phyloP scores from a whole-genome alignment of 2,113 vertebrate genomes.

The Amblyornis subalaris region DNA sequence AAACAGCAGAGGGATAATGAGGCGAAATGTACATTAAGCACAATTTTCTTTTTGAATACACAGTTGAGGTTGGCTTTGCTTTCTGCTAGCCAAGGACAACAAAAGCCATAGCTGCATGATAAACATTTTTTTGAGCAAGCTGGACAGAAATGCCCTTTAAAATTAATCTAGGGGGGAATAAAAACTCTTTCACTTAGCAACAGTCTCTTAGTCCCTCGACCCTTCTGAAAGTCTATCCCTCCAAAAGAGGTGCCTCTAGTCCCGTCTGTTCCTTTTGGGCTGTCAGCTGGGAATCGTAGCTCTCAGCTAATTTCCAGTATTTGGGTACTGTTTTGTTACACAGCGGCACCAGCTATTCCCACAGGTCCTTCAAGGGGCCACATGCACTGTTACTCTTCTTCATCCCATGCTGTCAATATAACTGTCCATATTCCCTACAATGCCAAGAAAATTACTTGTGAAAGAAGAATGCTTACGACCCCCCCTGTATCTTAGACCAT shows the following conservation, averaged over 20 bases:
- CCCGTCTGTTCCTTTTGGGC: constrained; percentile 17
- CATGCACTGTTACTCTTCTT: neutral
- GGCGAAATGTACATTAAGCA: neutral
- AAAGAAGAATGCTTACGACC: neutral
- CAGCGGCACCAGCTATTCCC: constrained; percentile 25
- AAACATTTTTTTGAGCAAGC: constrained; percentile 1
- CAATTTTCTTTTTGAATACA: neutral
- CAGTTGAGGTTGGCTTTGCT: constrained; percentile 2
- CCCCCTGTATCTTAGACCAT: neutral
- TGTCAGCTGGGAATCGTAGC: constrained; percentile 24
- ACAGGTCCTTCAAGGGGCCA: constrained; percentile 4
- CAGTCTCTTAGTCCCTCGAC: neutral
- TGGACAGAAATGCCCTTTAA: constrained; percentile 50
- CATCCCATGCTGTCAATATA: neutral
- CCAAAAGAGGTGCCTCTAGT: constrained; percentile 49
- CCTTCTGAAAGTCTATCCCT: constrained; percentile 32
- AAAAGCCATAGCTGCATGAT: constrained; percentile 37
- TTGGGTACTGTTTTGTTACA: constrained; percentile 47
- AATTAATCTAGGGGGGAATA: constrained; percentile 25
- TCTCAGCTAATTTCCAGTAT: constrained; percentile 59
- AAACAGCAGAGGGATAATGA: neutral
- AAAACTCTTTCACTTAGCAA: constrained; percentile 43
- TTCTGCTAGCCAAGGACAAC: constrained; percentile 51
- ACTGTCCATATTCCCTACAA: neutral
- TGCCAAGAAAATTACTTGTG: neutral